Conservation (phyloP, 2,888 invertebrate genomes). For the Temnothorax rugatulus region DNA sequence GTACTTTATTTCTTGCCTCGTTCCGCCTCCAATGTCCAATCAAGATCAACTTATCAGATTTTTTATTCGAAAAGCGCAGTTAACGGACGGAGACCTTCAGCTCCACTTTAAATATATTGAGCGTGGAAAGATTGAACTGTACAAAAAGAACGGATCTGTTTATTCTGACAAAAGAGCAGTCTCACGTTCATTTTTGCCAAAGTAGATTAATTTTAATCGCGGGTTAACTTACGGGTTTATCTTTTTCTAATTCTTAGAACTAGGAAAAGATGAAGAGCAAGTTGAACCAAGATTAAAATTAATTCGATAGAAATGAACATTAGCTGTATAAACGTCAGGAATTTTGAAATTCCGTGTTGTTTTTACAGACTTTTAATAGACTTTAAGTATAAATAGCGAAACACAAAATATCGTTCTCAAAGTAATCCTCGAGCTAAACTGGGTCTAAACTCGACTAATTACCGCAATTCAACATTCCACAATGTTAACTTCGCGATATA, state of each 20-base stretch:
- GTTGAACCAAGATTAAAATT: no score
- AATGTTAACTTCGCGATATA: background rate
- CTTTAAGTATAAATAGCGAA: background rate
- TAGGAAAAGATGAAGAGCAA: no score
- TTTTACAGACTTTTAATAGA: background rate
- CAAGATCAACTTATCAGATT: background rate
- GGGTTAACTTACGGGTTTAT: no score
- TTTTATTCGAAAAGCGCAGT: background rate
- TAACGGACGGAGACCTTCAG: background rate
- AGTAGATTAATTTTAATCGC: no score
- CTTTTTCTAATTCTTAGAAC: no score
- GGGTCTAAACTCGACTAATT: background rate
- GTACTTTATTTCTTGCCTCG: background rate
- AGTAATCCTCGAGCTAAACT: background rate
- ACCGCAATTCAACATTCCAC: background rate
- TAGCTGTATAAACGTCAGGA: no score
- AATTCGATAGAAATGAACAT: no score
- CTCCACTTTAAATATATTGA: background rate
- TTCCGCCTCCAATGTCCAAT: background rate
- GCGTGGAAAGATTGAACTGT: background rate
- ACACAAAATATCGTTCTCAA: background rate
- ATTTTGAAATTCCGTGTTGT: background rate
- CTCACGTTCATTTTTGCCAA: no score
- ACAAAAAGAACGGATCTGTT: no score
- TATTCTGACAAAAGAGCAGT: no score